phyloP scores from a whole-genome alignment of 2,113 vertebrate species.

The Uria aalge region DNA sequence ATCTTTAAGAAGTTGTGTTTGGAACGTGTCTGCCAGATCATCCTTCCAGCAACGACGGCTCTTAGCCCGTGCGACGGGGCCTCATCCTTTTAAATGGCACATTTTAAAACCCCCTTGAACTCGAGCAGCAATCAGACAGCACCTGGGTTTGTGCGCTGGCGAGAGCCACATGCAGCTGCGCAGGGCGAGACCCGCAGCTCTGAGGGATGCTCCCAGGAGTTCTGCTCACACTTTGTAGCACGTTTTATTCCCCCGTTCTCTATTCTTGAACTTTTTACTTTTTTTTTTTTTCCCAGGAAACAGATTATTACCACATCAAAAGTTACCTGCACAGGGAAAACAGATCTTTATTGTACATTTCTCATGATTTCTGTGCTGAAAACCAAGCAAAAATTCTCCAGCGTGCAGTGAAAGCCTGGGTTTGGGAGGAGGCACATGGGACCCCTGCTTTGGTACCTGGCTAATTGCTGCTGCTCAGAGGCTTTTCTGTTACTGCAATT shows the following conservation, averaged over 20 bases:
- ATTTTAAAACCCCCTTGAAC: background rate
- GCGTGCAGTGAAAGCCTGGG: background rate
- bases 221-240: background rate
- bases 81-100: background rate
- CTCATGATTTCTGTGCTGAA: background rate
- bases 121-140: background rate
- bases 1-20: background rate
- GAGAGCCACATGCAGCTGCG: background rate
- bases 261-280: background rate
- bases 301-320: background rate
- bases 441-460: background rate
- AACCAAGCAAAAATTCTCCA: background rate
- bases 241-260: background rate
- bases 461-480: background rate
- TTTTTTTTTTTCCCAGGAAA: background rate
- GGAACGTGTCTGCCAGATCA: background rate
- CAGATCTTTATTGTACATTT: background rate
- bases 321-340: background rate
- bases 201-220: background rate
- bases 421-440: background rate
- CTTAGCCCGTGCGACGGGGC: background rate
- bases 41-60: background rate
- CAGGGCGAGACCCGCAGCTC: background rate
- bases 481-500: background rate
- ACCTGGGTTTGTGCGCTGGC: background rate